Evolutionary conservation across 2,113 vertebrate species (phyloP).

Genomic region (Mobula hypostoma): DNA sequence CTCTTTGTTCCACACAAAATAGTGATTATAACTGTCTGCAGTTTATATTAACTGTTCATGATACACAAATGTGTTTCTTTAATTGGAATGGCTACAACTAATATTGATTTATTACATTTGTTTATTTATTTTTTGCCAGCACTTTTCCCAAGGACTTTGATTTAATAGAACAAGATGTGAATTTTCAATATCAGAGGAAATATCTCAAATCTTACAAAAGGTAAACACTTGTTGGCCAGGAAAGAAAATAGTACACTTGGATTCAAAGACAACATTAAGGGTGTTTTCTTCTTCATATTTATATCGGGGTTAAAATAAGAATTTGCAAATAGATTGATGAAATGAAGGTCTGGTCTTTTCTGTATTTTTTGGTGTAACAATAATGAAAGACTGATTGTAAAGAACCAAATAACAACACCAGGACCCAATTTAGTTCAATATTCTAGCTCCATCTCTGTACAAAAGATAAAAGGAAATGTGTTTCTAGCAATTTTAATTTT

Average conservation of each 20-base stretch:
- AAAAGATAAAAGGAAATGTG: background rate
- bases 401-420: background rate
- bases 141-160: background rate
- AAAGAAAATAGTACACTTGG: background rate
- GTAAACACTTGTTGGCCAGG: background rate
- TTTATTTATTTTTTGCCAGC: background rate
- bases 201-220: background rate
- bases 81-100: background rate
- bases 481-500: background rate
- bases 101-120: background rate
- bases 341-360: background rate
- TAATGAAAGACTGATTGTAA: background rate
- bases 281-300: background rate
- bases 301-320: background rate
- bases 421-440: background rate
- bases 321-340: background rate
- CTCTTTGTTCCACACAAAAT: background rate
- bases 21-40: background rate
- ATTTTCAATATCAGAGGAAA: background rate
- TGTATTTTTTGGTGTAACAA: background rate
- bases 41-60: background rate
- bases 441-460: too few relatives aligned
- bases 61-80: background rate
- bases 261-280: background rate
- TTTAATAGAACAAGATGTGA: background rate